Base-by-base conservation (phyloP, 2,797 vertebrate genomes). In the Clarias laeviceps region DNA sequence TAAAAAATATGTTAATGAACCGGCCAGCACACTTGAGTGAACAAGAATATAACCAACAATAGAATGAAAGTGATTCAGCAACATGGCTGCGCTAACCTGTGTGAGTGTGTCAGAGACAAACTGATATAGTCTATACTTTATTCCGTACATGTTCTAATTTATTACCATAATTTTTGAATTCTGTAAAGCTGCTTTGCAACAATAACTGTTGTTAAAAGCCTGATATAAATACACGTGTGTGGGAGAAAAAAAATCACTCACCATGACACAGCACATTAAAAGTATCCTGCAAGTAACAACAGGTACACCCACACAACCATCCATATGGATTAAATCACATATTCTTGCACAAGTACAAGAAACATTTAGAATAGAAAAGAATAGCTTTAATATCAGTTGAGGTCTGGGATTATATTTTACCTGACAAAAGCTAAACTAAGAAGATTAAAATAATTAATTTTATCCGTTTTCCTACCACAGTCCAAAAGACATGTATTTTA, bases 181-280 rank as follows among this genome's bases (percentile, higher is more conserved):
- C 12, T 12, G 45, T 45, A 50, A 14, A 50, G 45, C 11, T 50
- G 45, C 45, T 50, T 50, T 50, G 45, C 2, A 12, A 54, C 2
- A 54, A 54, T 54, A 14, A 54, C 2, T 54, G 50, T 14, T 54
- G 50, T 54, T 54, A 14, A 54, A 54, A 54, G 12, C 50, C 12
- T 54, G 50, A 54, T 54, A 50, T 54, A 54, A 54, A 54, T 14
- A 54, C 50, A 54, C 12, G 0, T 54, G 50, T 54, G 50, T 54
- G 50, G n/a, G 32, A 3, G 24, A 32, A 32, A 12, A 72, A n/a
- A 72, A 62, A 62, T 45, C 20, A 50, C 69, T 87, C 69, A 87
- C 77, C 82, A 87, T 87, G 82, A 87, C 50, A 64, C 69, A 87
- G 86, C 86, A 87, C 50, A 73, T 74, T 1, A 40, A 17, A 54